phyloP scores from a whole-genome alignment of 2,797 vertebrate species.

The Typhlichthys eigenmanni region DNA sequence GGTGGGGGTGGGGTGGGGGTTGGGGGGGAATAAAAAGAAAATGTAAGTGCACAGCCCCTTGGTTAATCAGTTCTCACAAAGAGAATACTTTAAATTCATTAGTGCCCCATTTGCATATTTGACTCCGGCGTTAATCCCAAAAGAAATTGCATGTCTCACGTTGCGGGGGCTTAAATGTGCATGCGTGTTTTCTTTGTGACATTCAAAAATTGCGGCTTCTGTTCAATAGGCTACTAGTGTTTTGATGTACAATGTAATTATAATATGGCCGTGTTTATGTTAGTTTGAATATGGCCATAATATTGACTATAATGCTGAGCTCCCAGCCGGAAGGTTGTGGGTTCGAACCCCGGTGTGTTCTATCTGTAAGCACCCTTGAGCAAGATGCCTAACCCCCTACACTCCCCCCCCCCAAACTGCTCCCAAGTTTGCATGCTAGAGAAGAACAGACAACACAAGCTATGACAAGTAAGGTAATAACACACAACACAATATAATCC shows the following conservation, averaged over 20 bases:
- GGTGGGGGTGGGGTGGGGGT: neutral
- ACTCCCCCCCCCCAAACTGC: no score
- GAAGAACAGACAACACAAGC: no score
- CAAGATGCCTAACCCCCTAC: no score
- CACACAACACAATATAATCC: no score
- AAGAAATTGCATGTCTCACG: conserved; percentile 67
- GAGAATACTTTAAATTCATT: conserved; percentile 80
- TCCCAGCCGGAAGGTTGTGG: no score
- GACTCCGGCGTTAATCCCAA: conserved; percentile 70
- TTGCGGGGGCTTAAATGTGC: conserved; percentile 49
- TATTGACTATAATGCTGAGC: no score
- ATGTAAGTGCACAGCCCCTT: conserved; percentile 76
- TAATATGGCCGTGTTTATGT: neutral
- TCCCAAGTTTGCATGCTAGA: no score
- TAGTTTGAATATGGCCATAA: no score
- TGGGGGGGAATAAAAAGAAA: conserved; percentile 27
- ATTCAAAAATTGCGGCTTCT: conserved; percentile 8
- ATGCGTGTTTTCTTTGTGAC: conserved; percentile 39
- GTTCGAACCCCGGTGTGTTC: no score
- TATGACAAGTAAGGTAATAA: no score
- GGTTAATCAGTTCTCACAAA: conserved; percentile 79
- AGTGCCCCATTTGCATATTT: conserved; percentile 74
- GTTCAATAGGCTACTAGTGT: conserved; percentile 26
- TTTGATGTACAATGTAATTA: conserved; percentile 17
- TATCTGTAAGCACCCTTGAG: no score